Evolutionary conservation across 2,113 vertebrate species (phyloP), one percentile per base, ranked within the genome.

Genomic region (Heterocephalus glaber): DNA sequence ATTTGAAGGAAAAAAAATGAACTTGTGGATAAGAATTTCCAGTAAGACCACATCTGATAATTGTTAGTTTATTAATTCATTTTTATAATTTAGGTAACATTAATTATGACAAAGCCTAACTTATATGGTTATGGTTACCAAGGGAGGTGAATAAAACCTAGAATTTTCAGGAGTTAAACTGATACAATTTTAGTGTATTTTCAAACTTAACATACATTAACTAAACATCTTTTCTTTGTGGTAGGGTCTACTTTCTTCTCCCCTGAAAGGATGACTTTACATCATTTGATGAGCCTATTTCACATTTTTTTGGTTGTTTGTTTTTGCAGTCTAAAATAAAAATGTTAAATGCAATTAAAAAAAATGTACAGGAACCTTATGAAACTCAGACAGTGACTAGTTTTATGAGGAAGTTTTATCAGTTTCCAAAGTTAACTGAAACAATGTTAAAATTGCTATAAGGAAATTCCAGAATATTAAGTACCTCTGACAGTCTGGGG

Each of bases 71-170:
- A 97, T 98, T 98, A 98, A 98, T 98, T 98, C 95, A 83, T 98
- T 98, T 98, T 98, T 74, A 95, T 98, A 98, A 98, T 98, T 98
- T 74, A 97, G 98, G 98, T 98, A 97, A 98, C 95, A 97, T 97
- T 98, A 98, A 98, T 96, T 98, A 96, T 97, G 97, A 94, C 97
- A 88, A 98, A 98, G 94, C 89, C 82, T 98, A 98, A 35, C 33
- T 97, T 70, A 3, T 96, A 98, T 98, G 96, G 91, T 97, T 98
- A 98, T 98, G 97, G 97, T 98, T 98, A 98, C 80, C 97, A 98
- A 98, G 97, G 95, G 97, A 98, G 97, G 96, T 98, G 98, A 98
- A 98, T 99, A 98, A 99, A 98, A 98, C 97, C 93, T 98, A 98
- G 97, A 98, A 98, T 99, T 98, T 41, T 44, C 97, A 98, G 97